These are phyloP conservation scores for Aleadryas rufinucha DNA, from an alignment of 2,113 vertebrate species.

Conservation along the genomic window DNA sequence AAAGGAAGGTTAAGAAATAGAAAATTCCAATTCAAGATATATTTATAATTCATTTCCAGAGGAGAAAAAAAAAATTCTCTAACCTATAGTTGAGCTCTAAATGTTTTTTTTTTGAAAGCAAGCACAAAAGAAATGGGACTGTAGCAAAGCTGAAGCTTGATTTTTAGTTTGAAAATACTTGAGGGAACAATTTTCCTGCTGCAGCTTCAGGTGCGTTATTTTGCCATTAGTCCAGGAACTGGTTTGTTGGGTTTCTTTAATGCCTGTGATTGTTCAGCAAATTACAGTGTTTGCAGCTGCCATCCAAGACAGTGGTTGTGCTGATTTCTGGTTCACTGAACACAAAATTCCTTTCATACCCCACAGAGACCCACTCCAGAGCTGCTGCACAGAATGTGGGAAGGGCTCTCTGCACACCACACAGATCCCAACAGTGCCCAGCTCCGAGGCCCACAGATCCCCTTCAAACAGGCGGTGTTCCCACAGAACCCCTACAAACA, in stretches of 20 bases:
- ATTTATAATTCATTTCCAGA: not conserved
- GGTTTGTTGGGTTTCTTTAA: not conserved
- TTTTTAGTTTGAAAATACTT: not conserved
- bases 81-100: not conserved
- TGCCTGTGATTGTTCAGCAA: not conserved
- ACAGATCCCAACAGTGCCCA: not conserved
- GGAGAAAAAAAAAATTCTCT: not conserved
- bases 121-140: not conserved
- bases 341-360: rapidly evolving
- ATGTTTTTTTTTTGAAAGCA: not conserved
- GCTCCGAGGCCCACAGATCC: not conserved
- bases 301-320: rapidly evolving
- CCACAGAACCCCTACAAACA: not conserved
- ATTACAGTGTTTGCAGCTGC: not conserved
- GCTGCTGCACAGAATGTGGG: rapidly evolving
- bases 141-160: not conserved
- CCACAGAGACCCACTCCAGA: rapidly evolving
- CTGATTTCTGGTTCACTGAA: not conserved
- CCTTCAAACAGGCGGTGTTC: rapidly evolving
- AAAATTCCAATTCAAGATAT: not conserved
- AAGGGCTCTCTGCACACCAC: rapidly evolving
- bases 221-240: not conserved
- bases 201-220: not conserved
- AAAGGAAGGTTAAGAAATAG: not conserved
- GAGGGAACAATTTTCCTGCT: not conserved